Base-by-base conservation (phyloP, 2,113 vertebrate species). In the Neogobius melanostomus region DNA sequence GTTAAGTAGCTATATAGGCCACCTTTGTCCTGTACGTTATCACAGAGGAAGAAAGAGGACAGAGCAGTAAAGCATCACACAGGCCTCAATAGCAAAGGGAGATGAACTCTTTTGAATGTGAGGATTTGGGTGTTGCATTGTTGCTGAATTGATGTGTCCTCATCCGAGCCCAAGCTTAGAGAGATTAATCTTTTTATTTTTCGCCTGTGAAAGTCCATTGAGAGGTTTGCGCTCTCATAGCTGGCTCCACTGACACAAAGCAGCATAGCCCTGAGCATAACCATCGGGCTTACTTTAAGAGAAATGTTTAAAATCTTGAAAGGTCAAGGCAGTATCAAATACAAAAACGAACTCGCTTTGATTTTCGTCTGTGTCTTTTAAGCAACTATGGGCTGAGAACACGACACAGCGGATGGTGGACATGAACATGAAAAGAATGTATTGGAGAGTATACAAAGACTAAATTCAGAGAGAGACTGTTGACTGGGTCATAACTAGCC, bases 1-100 rank as follows among this genome's bases (percentile, higher is more conserved):
- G 59, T 61, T 61, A 61, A 61, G 59, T 61, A 61, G 36, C 59
- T 45, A 61, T 51, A 51, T 44, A 61, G 42, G 42, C 59, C 59
- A 61, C 59, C 42, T n/a, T 61, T 61, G 59, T 61, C 9, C 42
- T 14, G 14, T 43, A 43, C 8, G 6, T 12, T 16, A 61, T 45
- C 59, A n/a, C 15, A 8, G 42, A 2, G n/a, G 59, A 9, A 9
- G 14, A 61, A n/a, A 61, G 42, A 2, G 59, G 14, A 14, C 36
- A 45, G 1, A 16, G 17, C 11, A 11, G 15, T 1, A 7, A 43
- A 12, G 1, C 6, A 43, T 60, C 36, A 60, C 14, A 60, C 57
- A 60, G 8, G 42, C 42, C 9, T 61, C 57, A 43, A 14, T 15
- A 60, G n/a, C 59, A 44, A 61, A 44, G 8, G 42, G 7, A 44